These are phyloP conservation scores for Oreochromis niloticus DNA, from an alignment of 2,113 vertebrate species.

Conservation along the genomic window DNA sequence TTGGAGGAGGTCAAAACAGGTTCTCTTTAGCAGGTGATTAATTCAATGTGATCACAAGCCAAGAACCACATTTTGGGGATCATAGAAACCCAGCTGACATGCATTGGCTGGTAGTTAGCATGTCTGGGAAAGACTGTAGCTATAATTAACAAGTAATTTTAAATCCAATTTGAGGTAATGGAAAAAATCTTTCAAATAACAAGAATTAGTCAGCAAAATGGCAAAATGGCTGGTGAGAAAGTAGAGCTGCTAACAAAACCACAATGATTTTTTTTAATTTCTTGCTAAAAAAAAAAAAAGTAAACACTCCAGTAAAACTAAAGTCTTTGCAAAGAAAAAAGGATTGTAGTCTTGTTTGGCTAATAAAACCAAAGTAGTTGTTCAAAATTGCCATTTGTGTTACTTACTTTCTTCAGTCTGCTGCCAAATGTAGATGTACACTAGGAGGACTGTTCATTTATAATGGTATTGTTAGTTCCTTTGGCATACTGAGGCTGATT, in stretches of 20 bases:
- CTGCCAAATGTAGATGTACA: neutral
- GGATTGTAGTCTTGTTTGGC: neutral
- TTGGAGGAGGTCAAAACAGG: slow-evolving; percentile 5
- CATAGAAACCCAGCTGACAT: neutral
- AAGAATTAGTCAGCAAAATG: neutral
- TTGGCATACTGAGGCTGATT: neutral
- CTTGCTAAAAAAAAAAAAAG: neutral
- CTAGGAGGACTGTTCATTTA: neutral
- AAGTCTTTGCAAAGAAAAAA: neutral
- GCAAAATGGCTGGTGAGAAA: neutral
- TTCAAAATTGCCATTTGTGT: neutral
- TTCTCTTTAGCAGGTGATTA: slow-evolving; percentile 24
- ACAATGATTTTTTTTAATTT: neutral
- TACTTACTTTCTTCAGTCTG: neutral
- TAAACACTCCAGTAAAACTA: neutral
- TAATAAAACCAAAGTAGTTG: neutral
- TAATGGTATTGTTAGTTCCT: neutral
- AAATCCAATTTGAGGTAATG: neutral
- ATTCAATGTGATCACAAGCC: slow-evolving; percentile 10
- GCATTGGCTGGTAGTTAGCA: neutral
- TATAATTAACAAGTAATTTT: slow-evolving; percentile 11
- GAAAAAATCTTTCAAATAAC: neutral
- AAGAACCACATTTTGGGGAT: slow-evolving; percentile 9
- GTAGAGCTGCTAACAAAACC: neutral
- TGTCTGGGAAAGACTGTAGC: neutral